phyloP scores from a whole-genome alignment of 2,113 vertebrate species.

The Micromys minutus region DNA sequence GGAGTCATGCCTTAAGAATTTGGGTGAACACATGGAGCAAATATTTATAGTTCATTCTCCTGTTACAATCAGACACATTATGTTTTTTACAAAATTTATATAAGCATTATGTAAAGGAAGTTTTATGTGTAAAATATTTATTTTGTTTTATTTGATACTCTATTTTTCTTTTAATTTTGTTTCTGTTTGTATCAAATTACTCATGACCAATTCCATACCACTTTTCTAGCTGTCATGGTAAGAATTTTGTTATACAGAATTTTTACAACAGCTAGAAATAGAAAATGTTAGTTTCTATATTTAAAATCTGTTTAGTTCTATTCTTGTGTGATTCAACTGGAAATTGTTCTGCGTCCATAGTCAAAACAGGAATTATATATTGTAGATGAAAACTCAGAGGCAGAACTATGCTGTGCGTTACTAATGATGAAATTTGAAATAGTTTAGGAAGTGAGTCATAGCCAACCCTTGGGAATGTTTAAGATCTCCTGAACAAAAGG shows the following conservation, averaged over 20 bases:
- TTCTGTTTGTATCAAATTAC: constrained; percentile 31
- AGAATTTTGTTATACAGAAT: constrained; percentile 2
- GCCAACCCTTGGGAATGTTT: neutral
- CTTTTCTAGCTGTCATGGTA: neutral
- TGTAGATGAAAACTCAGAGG: neutral
- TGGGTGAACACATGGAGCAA: neutral
- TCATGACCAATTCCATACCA: neutral
- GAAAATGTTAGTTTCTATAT: neutral
- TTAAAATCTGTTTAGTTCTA: constrained; percentile 14
- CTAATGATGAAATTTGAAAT: neutral
- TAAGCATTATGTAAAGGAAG: neutral
- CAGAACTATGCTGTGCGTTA: neutral
- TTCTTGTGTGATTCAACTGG: neutral
- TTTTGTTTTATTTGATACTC: neutral
- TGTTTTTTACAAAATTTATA: neutral
- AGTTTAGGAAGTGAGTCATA: neutral
- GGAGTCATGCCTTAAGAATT: neutral
- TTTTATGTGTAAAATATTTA: neutral
- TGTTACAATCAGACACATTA: neutral
- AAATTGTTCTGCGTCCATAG: neutral
- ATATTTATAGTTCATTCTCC: neutral
- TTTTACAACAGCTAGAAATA: constrained; percentile 26
- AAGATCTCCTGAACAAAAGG: neutral
- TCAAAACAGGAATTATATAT: neutral
- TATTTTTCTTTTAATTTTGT: neutral